Conservation (phyloP, 2,113 vertebrate species). For the Toxostoma redivivum region DNA sequence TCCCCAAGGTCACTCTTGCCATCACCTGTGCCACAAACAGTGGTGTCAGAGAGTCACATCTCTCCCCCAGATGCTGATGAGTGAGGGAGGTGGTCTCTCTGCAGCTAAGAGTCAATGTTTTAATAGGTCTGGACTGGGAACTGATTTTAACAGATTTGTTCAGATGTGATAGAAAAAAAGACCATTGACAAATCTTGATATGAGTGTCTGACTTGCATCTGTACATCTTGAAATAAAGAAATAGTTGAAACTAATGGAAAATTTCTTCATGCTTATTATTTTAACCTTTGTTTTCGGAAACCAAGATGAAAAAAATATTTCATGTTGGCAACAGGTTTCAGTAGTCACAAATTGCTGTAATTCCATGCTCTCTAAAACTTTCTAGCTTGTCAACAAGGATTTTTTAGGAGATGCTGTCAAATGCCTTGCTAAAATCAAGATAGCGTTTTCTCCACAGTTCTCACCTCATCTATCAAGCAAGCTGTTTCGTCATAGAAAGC, state of each 20-base stretch:
- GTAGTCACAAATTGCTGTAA: not conserved
- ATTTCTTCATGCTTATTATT: not conserved
- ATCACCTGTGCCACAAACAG: not conserved
- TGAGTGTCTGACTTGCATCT: not conserved
- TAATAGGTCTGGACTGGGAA: not conserved
- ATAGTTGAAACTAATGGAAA: not conserved
- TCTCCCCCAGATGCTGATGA: accelerated
- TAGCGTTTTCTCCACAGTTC: not conserved
- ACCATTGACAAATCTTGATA: not conserved
- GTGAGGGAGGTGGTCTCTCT: not conserved
- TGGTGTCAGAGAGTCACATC: not conserved
- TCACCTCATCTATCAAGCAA: not conserved
- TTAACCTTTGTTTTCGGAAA: not conserved
- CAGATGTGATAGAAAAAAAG: not conserved
- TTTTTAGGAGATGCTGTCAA: not conserved
- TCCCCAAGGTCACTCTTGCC: not conserved
- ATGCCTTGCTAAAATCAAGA: not conserved
- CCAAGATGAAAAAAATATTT: not conserved
- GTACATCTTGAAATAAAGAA: not conserved
- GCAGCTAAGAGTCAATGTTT: not conserved
- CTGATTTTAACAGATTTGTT: not conserved
- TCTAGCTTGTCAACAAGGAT: not conserved
- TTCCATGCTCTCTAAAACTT: not conserved
- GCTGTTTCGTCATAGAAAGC: not conserved
- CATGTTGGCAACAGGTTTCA: not conserved